A percentile compares a stretch with the other conserved stretches of the same genome.
Evolutionary conservation across 2,113 vertebrate genomes (phyloP).

Genomic region (Notarius lentiginosus): DNA sequence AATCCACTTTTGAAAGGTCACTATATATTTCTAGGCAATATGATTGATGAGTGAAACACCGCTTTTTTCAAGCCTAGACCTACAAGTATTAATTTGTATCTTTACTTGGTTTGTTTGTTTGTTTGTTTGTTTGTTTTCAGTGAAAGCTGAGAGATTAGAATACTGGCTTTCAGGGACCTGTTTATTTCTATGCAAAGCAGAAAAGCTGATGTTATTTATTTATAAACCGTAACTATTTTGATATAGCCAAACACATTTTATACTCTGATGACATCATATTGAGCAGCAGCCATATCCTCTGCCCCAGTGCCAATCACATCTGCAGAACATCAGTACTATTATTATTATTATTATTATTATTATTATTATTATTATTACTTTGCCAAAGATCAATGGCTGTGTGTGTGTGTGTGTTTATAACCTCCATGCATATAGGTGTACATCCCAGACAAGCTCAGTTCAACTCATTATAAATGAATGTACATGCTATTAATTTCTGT

Average conservation of each 20-base stretch:
- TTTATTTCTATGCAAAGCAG: constrained; percentile 52
- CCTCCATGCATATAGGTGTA: constrained; percentile 53
- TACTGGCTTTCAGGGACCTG: constrained; percentile 38
- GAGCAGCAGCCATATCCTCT: constrained; percentile 61
- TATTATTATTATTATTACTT: constrained; percentile 52
- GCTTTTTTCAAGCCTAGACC: background rate
- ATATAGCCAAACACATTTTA: constrained; percentile 43
- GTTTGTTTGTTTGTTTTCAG: constrained; percentile 27
- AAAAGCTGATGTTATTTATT: constrained; percentile 54
- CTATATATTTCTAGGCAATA: constrained; percentile 45
- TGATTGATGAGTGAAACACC: background rate
- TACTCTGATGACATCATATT: constrained; percentile 20
- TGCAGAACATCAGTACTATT: constrained; percentile 39
- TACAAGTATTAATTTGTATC: constrained; percentile 16
- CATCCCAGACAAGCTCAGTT: constrained; percentile 61
- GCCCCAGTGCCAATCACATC: constrained; percentile 55
- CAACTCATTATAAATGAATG: constrained; percentile 76
- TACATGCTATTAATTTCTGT: constrained; percentile 66
- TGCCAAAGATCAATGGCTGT: constrained; percentile 77
- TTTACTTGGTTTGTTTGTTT: constrained; percentile 6
- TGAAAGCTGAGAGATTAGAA: constrained; percentile 37
- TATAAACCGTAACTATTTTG: constrained; percentile 50
- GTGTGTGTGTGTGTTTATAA: constrained; percentile 55
- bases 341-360: constrained; percentile 60
- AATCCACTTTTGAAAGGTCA: constrained; percentile 36